Percentiles rank a stretch among this genome's conserved stretches.
phyloP scores from a whole-genome alignment of 2,888 invertebrate genomes.

The Uropetala carovei region DNA sequence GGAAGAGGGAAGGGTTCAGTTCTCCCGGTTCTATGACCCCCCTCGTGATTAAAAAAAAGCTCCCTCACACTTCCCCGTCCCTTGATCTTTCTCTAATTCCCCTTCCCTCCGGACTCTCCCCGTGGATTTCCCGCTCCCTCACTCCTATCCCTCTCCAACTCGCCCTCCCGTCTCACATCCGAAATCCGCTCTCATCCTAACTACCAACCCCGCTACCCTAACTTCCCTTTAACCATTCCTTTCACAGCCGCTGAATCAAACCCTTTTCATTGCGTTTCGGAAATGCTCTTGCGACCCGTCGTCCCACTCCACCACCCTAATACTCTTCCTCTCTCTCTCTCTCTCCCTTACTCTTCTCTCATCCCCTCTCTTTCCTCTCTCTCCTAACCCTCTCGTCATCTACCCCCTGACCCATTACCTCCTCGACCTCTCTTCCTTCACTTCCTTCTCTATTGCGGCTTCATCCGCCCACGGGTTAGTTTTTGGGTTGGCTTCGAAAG shows the following conservation, averaged over 20 bases:
- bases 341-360: neutral
- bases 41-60: neutral
- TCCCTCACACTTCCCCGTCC: neutral
- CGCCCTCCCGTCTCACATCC: neutral
- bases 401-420: too few relatives aligned
- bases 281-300: neutral
- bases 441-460: neutral
- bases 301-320: neutral
- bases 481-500: neutral
- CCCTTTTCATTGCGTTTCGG: constrained; percentile 3
- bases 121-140: neutral
- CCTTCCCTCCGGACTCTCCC: neutral
- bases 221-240: neutral
- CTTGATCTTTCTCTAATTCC: neutral
- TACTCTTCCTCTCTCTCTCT: neutral
- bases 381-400: neutral
- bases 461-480: neutral
- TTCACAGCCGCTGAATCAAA: neutral
- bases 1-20: neutral
- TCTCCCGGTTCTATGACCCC: neutral
- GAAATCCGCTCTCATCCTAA: neutral
- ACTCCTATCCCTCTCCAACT: neutral
- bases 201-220: neutral
- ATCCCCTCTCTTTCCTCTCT: neutral
- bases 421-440: too few relatives aligned